Percentiles rank a stretch among this genome's conserved stretches.
Conservation (phyloP, 2,113 vertebrate genomes). For the Malurus elegans region DNA sequence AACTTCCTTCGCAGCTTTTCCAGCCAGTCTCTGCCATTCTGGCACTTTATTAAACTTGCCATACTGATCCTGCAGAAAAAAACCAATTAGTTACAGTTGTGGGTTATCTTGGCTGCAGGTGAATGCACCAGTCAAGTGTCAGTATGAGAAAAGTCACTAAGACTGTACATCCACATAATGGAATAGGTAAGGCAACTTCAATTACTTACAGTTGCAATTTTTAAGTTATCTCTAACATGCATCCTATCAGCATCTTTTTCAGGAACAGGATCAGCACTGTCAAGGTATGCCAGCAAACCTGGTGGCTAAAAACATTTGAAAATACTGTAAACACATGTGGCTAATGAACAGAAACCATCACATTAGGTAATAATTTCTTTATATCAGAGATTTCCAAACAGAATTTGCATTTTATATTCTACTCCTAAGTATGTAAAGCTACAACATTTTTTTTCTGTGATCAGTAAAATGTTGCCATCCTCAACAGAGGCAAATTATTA, state of each 20-base stretch:
- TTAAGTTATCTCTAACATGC: conserved; percentile 96
- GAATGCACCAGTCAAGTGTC: not conserved
- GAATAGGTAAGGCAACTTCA: not conserved
- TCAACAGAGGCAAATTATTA: not conserved
- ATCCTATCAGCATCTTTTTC: conserved; percentile 95
- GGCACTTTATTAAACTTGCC: conserved; percentile 93
- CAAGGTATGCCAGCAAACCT: conserved; percentile 91
- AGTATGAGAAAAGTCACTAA: not conserved
- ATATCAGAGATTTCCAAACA: not conserved
- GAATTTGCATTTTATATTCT: not conserved
- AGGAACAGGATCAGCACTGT: conserved; percentile 90
- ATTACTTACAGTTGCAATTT: conserved; percentile 90
- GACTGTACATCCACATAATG: not conserved
- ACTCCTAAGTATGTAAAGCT: not conserved
- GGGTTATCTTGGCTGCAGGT: not conserved
- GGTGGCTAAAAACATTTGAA: conserved; percentile 79
- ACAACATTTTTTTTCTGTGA: not conserved
- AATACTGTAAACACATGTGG: not conserved
- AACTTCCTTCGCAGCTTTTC: conserved; percentile 98
- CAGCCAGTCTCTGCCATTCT: conserved; percentile 95
- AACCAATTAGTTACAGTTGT: not conserved
- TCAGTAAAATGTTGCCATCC: not conserved
- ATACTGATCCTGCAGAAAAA: conserved; percentile 86
- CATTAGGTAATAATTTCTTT: not conserved
- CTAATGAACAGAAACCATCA: not conserved